Percentiles rank a stretch among this genome's conserved stretches.
These are phyloP conservation scores for Molanna angustata DNA, from an alignment of 2,888 invertebrate genomes.

Conservation along the genomic window DNA sequence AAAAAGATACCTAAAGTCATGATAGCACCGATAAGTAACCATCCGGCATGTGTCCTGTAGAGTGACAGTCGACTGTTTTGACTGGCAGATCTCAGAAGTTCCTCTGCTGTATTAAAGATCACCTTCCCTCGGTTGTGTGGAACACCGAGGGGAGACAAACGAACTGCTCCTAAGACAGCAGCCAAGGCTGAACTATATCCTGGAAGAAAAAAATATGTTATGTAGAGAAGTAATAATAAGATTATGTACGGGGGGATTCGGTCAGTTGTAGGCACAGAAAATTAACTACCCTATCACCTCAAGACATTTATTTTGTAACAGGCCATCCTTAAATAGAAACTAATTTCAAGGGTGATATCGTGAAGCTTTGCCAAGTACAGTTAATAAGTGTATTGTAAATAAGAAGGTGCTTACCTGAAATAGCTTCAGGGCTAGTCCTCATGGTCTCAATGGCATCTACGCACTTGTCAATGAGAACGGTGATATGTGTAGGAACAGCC, in stretches of 20 bases:
- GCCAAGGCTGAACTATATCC: constrained; percentile 94
- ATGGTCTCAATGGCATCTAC: constrained; percentile 85
- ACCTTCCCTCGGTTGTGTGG: constrained; percentile 97
- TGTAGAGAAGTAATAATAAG: too few relatives aligned
- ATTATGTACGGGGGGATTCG: too few relatives aligned
- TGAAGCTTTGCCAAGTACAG: too few relatives aligned
- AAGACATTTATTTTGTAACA: too few relatives aligned
- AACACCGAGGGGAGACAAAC: constrained; percentile 86
- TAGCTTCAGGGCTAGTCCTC: constrained; percentile 84
- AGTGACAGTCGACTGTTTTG: constrained; percentile 94
- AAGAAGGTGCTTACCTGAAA: constrained; percentile 55
- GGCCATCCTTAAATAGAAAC: too few relatives aligned
- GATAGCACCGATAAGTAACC: constrained; percentile 95
- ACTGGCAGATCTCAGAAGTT: constrained; percentile 90
- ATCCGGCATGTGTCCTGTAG: constrained; percentile 95
- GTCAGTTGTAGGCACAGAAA: too few relatives aligned
- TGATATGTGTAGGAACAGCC: constrained; percentile 92
- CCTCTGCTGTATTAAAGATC: constrained; percentile 96
- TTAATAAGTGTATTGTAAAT: too few relatives aligned
- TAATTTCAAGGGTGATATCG: too few relatives aligned
- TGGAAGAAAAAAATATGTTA: constrained; percentile 30
- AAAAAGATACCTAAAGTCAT: constrained; percentile 77
- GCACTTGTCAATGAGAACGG: constrained; percentile 88
- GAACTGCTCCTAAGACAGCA: constrained; percentile 88
- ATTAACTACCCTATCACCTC: too few relatives aligned